Evolutionary conservation across 1,140 invertebrate species (phyloP).

Genomic region (Drosophila malerkotliana): DNA sequence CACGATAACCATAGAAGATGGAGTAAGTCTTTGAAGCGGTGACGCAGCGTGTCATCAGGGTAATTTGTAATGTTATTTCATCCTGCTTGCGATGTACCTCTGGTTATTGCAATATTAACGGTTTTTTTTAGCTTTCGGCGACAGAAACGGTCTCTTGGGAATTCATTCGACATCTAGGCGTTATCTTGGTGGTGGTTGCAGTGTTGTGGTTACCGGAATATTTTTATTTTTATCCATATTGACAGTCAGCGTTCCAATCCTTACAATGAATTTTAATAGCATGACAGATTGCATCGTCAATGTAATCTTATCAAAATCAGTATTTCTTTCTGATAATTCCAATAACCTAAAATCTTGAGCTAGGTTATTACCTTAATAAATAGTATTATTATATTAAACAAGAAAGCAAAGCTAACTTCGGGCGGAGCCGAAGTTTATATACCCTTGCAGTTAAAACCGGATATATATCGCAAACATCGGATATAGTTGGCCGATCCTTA

Average conservation of each 20-base stretch:
- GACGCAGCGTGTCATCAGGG: slow-evolving; percentile 73
- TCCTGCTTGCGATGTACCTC: slow-evolving; percentile 17
- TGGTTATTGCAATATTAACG: slow-evolving; percentile 66
- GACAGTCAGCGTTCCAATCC: slow-evolving; percentile 5
- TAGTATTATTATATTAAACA: too few species aligned
- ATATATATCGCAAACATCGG: too few species aligned
- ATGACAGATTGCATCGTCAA: slow-evolving; percentile 53
- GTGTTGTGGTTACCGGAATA: slow-evolving; percentile 21
- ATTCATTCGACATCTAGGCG: slow-evolving; percentile 33
- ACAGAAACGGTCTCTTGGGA: slow-evolving; percentile 59
- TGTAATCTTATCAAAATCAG: slow-evolving; percentile 26
- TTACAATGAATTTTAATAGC: slow-evolving; percentile 72
- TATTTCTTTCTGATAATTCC: slow-evolving; percentile 24
- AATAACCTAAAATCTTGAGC: slow-evolving; percentile 27
- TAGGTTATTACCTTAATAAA: background rate
- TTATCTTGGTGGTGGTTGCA: slow-evolving; percentile 34
- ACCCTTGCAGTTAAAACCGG: too few species aligned
- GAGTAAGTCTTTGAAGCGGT: slow-evolving; percentile 66
- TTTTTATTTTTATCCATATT: slow-evolving; percentile 50
- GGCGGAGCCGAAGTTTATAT: too few species aligned
- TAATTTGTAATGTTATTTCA: slow-evolving; percentile 57
- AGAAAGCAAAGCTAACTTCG: too few species aligned
- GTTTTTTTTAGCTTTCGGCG: slow-evolving; percentile 59
- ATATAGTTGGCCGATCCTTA: too few species aligned
- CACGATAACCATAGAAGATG: background rate